Evolutionary conservation across 2,888 invertebrate genomes (phyloP).

Genomic region (Xestia rhomboidea): DNA sequence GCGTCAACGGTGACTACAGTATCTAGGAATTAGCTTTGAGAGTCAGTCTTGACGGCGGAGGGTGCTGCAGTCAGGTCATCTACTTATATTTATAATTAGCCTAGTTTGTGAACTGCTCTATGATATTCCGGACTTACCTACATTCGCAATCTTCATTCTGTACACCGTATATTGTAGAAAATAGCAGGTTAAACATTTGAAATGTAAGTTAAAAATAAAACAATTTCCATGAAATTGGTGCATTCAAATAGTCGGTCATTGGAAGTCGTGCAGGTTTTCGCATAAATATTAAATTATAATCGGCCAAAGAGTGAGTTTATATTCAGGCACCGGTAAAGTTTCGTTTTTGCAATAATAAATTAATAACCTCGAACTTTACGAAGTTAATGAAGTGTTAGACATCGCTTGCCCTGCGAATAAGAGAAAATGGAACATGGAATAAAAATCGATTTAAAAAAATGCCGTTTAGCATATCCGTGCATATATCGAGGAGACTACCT

Average conservation of each 20-base stretch:
- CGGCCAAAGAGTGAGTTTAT: conserved; percentile 5
- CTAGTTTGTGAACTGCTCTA: conserved; percentile 22
- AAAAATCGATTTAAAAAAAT: not conserved
- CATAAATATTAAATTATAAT: conserved; percentile 41
- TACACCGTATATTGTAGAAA: not conserved
- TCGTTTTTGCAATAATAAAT: not conserved
- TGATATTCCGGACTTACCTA: not conserved
- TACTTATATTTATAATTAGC: conserved; percentile 58
- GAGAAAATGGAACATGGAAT: not conserved
- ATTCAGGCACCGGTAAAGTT: not conserved
- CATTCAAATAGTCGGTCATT: conserved; percentile 7
- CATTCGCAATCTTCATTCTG: not conserved
- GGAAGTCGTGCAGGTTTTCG: conserved; percentile 5
- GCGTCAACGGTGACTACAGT: conserved; percentile 79
- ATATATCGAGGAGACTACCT: not conserved
- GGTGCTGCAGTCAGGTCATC: conserved; percentile 58
- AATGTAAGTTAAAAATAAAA: conserved; percentile 15
- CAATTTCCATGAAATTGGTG: conserved; percentile 14
- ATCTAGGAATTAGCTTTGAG: conserved; percentile 80
- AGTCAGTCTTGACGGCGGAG: conserved; percentile 70
- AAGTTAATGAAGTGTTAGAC: conserved; percentile 9
- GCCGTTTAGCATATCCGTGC: not conserved
- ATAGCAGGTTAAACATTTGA: not conserved
- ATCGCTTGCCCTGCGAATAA: not conserved
- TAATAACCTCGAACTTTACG: not conserved